Percentiles rank a stretch among this genome's conserved stretches.
phyloP scores from a whole-genome alignment of 92 coral and sea anemone species.

The Actinernus sp. region DNA sequence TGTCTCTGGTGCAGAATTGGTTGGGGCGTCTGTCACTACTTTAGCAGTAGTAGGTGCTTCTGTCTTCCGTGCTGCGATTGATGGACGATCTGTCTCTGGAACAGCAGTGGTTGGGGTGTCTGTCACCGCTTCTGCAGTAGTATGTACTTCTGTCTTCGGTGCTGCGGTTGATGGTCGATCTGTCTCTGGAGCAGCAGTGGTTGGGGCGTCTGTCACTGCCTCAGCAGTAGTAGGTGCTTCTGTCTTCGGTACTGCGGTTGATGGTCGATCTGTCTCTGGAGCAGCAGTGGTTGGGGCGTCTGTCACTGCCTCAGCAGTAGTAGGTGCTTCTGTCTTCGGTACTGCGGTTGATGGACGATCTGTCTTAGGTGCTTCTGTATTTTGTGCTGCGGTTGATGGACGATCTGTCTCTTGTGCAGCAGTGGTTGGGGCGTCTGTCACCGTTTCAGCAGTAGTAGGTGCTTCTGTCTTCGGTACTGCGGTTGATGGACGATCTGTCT shows the following conservation, averaged over 20 bases:
- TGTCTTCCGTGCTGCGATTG: too few species aligned
- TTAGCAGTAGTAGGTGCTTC: too few species aligned
- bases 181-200: not conserved
- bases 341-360: not conserved
- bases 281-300: not conserved
- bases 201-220: not conserved
- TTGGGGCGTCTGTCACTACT: not conserved
- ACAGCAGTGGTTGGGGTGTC: slow-evolving; percentile 3
- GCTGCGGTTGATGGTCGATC: too few species aligned
- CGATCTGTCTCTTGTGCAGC: not conserved
- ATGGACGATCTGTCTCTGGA: not conserved
- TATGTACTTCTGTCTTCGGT: too few species aligned
- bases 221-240: not conserved
- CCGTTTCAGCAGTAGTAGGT: not conserved
- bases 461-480: slow-evolving; percentile 1
- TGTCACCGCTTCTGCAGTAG: not conserved
- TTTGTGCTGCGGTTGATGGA: slow-evolving; percentile 2
- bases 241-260: not conserved
- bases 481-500: slow-evolving; percentile 4
- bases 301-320: slow-evolving; percentile 1
- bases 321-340: not conserved
- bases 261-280: not conserved
- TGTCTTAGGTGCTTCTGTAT: not conserved
- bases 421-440: not conserved
- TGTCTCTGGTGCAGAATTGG: slow-evolving; percentile 2